Evolutionary conservation across 2,113 vertebrate species (phyloP).

Genomic region (Acanthochromis polyacanthus): DNA sequence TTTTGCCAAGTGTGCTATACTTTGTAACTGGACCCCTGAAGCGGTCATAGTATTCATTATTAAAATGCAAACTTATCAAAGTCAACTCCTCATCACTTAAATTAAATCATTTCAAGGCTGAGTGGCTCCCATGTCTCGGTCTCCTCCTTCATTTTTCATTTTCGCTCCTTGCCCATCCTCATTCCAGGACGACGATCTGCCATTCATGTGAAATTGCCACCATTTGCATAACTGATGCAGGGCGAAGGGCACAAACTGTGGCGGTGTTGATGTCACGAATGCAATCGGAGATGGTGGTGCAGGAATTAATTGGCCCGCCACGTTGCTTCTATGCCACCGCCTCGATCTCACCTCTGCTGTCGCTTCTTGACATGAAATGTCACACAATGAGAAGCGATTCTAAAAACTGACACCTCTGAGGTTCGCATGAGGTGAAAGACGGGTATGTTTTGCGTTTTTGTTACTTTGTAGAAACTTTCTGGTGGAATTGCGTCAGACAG

Average conservation of each 20-base stretch:
- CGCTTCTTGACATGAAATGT: conserved; percentile 52
- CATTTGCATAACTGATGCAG: conserved; percentile 80
- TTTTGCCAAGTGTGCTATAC: conserved; percentile 32
- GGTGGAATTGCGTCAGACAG: conserved; percentile 11
- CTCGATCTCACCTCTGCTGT: conserved; percentile 57
- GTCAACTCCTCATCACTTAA: conserved; percentile 81
- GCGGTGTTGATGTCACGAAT: conserved; percentile 53
- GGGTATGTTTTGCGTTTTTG: background rate
- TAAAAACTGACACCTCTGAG: background rate
- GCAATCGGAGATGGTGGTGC: conserved; percentile 42
- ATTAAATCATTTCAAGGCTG: conserved; percentile 88
- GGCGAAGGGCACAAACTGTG: conserved; percentile 51
- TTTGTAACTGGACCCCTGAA: conserved; percentile 64
- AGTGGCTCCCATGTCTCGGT: conserved; percentile 64
- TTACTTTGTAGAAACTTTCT: background rate
- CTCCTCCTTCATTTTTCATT: conserved; percentile 73
- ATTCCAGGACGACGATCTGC: conserved; percentile 63
- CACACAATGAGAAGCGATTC: conserved; percentile 32
- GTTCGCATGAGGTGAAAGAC: background rate
- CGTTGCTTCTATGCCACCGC: conserved; percentile 33
- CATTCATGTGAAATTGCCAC: conserved; percentile 74
- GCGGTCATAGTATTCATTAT: conserved; percentile 72
- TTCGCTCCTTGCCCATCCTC: conserved; percentile 71
- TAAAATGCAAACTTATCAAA: conserved; percentile 87
- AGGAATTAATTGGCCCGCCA: conserved; percentile 63